phyloP scores from a whole-genome alignment of 1,140 invertebrate genomes.

The Cyclina sinensis region DNA sequence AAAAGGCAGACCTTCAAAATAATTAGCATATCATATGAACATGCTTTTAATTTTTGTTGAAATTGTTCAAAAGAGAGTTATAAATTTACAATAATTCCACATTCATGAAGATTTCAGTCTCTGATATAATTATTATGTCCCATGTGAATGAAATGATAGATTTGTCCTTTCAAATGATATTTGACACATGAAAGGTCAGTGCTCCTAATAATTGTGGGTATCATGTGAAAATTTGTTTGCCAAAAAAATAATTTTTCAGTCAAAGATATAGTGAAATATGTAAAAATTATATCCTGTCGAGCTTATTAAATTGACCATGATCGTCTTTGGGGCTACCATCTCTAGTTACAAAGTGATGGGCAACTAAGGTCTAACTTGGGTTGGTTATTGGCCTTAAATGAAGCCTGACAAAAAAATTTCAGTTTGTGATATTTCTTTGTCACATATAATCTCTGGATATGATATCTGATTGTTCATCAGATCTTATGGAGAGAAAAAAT shows the following conservation, averaged over 20 bases:
- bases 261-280: constrained; percentile 4
- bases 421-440: too few relatives aligned
- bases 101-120: constrained; percentile 39
- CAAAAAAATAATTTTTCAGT: constrained; percentile 19
- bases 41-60: background rate
- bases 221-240: constrained; percentile 3
- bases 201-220: constrained; percentile 11
- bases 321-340: background rate
- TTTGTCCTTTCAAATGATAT: background rate
- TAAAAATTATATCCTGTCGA: constrained; percentile 9
- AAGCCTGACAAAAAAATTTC: too few relatives aligned
- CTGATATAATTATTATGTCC: constrained; percentile 41
- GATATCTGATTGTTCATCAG: too few relatives aligned
- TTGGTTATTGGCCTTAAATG: background rate
- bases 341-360: background rate
- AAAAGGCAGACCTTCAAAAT: background rate
- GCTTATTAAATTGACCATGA: background rate
- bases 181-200: constrained; percentile 26
- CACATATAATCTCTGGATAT: too few relatives aligned
- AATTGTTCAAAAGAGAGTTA: background rate
- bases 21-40: constrained; percentile 11
- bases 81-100: constrained; percentile 13
- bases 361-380: background rate
- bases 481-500: too few relatives aligned
- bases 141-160: background rate